These are phyloP conservation scores for Lindbergichthys nudifrons DNA, from an alignment of 2,797 vertebrate species.

Conservation along the genomic window DNA sequence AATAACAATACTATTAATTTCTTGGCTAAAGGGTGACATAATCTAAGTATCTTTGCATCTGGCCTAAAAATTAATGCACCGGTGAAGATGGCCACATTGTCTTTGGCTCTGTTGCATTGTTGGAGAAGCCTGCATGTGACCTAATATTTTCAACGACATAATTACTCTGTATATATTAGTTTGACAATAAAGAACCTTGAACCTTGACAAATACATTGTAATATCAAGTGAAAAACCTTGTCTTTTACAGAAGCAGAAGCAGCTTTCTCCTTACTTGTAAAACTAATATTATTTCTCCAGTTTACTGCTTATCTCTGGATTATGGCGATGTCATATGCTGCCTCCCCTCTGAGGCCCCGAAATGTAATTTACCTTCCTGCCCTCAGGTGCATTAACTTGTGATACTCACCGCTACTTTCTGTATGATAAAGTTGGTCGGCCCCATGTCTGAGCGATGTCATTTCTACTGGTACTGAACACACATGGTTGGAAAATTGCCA, in stretches of 20 bases:
- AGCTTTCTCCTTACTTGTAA: not conserved
- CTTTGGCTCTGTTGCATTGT: too few relatives aligned
- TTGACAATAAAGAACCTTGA: too few relatives aligned
- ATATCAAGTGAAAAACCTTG: not conserved
- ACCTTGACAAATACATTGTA: not conserved
- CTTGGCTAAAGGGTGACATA: not conserved
- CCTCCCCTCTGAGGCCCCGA: not conserved
- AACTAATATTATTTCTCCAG: not conserved
- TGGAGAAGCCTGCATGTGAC: too few relatives aligned
- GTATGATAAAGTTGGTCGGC: conserved; percentile 14
- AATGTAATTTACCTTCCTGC: conserved; percentile 35
- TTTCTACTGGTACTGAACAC: conserved; percentile 24
- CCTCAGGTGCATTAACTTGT: conserved; percentile 26
- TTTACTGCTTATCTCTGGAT: conserved; percentile 15
- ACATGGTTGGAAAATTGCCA: conserved; percentile 39
- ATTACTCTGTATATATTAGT: too few relatives aligned
- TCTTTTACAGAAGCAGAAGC: conserved; percentile 1
- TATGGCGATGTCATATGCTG: conserved; percentile 17
- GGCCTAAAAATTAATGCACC: too few relatives aligned
- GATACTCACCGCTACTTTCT: conserved; percentile 22
- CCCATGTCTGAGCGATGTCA: conserved; percentile 36
- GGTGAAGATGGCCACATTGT: too few relatives aligned
- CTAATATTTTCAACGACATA: too few relatives aligned
- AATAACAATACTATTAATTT: not conserved
- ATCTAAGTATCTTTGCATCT: conserved; percentile 1